Percentiles rank a stretch among this genome's conserved stretches.
Conservation (phyloP, 2,797 vertebrate species). For the Hylomyscus alleni region DNA sequence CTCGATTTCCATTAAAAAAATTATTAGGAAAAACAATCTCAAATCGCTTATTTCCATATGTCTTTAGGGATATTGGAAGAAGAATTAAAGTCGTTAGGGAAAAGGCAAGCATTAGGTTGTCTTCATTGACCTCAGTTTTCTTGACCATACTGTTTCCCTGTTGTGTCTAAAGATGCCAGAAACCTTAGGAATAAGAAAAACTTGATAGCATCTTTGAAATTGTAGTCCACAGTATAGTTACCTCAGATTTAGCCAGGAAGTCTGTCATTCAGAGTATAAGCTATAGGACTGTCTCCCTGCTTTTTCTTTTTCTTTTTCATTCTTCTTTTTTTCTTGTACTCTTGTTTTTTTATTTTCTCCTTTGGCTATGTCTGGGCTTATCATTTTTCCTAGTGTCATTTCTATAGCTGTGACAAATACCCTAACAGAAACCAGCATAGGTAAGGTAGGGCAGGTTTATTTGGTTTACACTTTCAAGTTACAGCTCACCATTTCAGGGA, state of each 20-base stretch:
- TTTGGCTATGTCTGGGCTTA: not conserved
- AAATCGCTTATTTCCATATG: not conserved
- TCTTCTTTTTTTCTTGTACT: not conserved
- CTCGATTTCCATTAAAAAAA: conserved; percentile 3
- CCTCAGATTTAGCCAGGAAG: conserved; percentile 20
- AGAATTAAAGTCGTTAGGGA: not conserved
- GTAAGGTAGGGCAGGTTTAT: not conserved
- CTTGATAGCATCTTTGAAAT: not conserved
- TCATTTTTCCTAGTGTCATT: not conserved
- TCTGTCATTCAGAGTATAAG: not conserved
- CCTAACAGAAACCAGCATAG: not conserved
- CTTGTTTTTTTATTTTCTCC: not conserved
- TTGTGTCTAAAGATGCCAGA: not conserved
- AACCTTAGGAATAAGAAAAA: not conserved
- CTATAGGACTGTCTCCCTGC: not conserved
- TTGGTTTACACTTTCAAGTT: not conserved
- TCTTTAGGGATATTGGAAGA: not conserved
- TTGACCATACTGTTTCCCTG: not conserved
- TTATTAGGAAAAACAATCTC: not conserved
- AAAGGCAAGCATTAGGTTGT: not conserved
- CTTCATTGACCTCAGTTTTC: conserved; percentile 17
- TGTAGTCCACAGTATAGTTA: not conserved
- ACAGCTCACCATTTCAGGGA: not conserved
- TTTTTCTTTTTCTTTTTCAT: not conserved
- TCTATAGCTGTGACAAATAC: not conserved